Evolutionary conservation across 2,888 invertebrate genomes (phyloP).

Genomic region (Dexiosoma caninum): DNA sequence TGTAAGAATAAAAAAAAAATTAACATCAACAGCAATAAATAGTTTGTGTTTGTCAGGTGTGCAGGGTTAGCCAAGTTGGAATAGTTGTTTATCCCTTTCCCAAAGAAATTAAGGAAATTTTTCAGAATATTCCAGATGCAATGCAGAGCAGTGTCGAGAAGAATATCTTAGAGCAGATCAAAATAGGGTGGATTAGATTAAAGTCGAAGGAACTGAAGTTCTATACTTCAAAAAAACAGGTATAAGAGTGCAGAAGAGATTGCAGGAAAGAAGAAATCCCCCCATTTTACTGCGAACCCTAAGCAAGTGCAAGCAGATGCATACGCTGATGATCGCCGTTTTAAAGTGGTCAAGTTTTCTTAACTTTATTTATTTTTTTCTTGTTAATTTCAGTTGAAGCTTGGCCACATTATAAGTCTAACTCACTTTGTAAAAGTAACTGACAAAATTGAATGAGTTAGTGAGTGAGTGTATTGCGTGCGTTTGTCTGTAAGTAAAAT

Average conservation of each 20-base stretch:
- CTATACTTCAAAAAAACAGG: too few relatives aligned
- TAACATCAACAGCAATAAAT: constrained; percentile 20
- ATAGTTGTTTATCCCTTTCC: too few relatives aligned
- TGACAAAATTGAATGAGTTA: constrained; percentile 14
- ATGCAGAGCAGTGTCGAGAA: background rate
- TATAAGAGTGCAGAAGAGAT: too few relatives aligned
- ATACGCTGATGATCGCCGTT: constrained; percentile 3
- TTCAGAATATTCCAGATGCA: too few relatives aligned
- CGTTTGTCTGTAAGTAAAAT: constrained; percentile 31
- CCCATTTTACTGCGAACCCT: constrained; percentile 12
- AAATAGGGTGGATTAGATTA: background rate
- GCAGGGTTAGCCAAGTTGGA: constrained; percentile 13
- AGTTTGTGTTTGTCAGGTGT: background rate
- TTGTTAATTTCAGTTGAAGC: constrained; percentile 11
- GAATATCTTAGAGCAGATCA: background rate
- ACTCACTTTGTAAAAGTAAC: constrained; percentile 32
- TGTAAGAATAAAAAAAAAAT: constrained; percentile 5
- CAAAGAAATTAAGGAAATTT: too few relatives aligned
- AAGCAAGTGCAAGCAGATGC: constrained; percentile 6
- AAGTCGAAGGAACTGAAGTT: background rate
- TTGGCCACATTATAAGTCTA: constrained; percentile 12
- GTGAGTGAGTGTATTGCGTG: constrained; percentile 45
- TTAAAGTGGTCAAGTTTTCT: constrained; percentile 48
- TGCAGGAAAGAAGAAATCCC: too few relatives aligned
- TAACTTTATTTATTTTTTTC: constrained; percentile 19